Evolutionary conservation across 2,888 invertebrate genomes (phyloP), one percentile per base, ranked within the genome.

Genomic region (Eremobia ochroleuca): DNA sequence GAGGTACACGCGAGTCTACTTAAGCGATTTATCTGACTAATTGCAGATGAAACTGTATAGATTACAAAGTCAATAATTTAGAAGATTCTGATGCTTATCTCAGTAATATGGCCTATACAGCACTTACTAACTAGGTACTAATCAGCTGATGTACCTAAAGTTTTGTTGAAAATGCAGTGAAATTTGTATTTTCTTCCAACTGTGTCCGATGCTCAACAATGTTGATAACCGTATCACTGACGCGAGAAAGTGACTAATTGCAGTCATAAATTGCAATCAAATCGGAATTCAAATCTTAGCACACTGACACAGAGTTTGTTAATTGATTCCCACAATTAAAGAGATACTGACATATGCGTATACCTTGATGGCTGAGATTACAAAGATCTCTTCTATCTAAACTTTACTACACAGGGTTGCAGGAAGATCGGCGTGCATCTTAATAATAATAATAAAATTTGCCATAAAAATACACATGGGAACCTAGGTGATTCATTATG

Each of bases 41-140:
- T 82, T 82, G 49, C 37, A 64, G 82, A 82, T 83, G 75, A 82
- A 82, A 82, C 40, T 69, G 37, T 59, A 59, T 67, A 68, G 82
- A 75, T 82, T 55, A 71, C 15, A 34, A 28, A 81, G 55, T 58
- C 15, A 77, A 82, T 28, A 34, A 77, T 82, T 77, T 67, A 75
- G 67, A 62, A 58, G 59, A 73, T 66, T 21, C 21, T 40, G 46
- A 72, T 69, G 11, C 2, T 4, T 62, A 81, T 73, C 69, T 82
- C 31, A 21, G 31, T 72, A 68, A 72, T 62, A 43, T 59, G 65
- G 62, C 25, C 72, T 40, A 25, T 34, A 40, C 13, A 25, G 49
- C 31, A 49, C 31, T 18, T 37, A 37, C 49, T 49, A 79, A 58
- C 61, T 55, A 61, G 43, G 25, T 31, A 31, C 43, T 43, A 37